These are phyloP conservation scores for Engraulis encrasicolus DNA, from an alignment of 2,113 vertebrate species.

Conservation along the genomic window DNA sequence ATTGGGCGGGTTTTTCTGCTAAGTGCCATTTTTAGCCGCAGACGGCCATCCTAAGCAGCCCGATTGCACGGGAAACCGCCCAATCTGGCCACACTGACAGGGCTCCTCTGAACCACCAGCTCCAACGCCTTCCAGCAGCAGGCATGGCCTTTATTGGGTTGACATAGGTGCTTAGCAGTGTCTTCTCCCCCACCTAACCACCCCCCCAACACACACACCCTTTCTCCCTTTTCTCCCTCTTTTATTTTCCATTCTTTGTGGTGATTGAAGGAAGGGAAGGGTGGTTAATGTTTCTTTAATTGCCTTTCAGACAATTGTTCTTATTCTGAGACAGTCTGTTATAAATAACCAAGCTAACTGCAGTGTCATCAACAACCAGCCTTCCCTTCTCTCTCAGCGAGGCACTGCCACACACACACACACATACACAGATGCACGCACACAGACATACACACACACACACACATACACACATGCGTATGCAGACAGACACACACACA, in stretches of 20 bases:
- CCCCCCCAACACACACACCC: neutral
- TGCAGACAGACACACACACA: neutral
- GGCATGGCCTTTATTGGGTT: neutral
- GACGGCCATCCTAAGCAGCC: too few relatives aligned
- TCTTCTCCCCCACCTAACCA: too few relatives aligned
- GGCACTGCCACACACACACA: neutral
- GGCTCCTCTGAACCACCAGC: neutral
- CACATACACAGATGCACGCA: neutral
- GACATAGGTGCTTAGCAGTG: neutral
- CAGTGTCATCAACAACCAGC: neutral
- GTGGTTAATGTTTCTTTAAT: neutral
- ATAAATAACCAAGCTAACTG: neutral
- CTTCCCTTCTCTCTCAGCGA: neutral
- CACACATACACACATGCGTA: neutral
- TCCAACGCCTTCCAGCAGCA: neutral
- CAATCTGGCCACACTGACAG: too few relatives aligned
- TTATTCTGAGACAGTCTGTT: neutral
- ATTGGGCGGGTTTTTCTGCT: too few relatives aligned
- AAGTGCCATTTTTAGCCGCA: too few relatives aligned
- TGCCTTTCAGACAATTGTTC: neutral
- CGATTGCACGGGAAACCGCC: too few relatives aligned
- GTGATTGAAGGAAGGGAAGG: too few relatives aligned
- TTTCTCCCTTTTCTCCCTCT: too few relatives aligned
- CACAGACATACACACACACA: neutral
- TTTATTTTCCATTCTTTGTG: too few relatives aligned